Conservation (phyloP, 1,140 invertebrate species). For the Listronotus bonariensis region DNA sequence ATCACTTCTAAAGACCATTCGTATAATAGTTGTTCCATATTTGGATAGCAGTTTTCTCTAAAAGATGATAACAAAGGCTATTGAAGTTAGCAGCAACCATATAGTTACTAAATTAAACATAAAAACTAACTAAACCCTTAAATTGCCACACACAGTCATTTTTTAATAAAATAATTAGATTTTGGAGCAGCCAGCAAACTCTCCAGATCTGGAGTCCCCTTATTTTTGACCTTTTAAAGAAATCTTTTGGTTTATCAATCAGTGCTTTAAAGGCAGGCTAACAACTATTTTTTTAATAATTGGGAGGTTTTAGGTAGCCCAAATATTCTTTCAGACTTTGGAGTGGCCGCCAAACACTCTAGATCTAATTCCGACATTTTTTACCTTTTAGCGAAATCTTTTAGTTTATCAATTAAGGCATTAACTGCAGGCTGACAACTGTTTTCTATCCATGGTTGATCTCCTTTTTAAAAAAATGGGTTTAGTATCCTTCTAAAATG, state of each 20-base stretch:
- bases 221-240: too few species aligned
- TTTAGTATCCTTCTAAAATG: conserved; percentile 72
- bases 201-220: too few species aligned
- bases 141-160: too few species aligned
- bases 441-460: conserved; percentile 54
- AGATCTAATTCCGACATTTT: not conserved
- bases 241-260: too few species aligned
- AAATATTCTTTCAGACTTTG: too few species aligned
- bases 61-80: not conserved
- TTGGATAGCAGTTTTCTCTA: conserved; percentile 23
- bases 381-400: conserved; percentile 6
- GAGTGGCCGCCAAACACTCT: not conserved
- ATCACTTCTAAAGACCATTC: conserved; percentile 76
- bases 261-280: too few species aligned
- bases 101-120: not conserved
- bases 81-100: too few species aligned
- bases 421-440: conserved; percentile 60
- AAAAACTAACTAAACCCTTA: not conserved
- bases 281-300: too few species aligned
- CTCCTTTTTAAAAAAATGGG: conserved; percentile 67
- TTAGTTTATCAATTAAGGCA: conserved; percentile 40
- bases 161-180: too few species aligned
- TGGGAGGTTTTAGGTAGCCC: too few species aligned
- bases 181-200: too few species aligned
- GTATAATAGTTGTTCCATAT: conserved; percentile 74